Conservation (phyloP, 2,113 vertebrate species). For the Myrmophylax atrothorax region DNA sequence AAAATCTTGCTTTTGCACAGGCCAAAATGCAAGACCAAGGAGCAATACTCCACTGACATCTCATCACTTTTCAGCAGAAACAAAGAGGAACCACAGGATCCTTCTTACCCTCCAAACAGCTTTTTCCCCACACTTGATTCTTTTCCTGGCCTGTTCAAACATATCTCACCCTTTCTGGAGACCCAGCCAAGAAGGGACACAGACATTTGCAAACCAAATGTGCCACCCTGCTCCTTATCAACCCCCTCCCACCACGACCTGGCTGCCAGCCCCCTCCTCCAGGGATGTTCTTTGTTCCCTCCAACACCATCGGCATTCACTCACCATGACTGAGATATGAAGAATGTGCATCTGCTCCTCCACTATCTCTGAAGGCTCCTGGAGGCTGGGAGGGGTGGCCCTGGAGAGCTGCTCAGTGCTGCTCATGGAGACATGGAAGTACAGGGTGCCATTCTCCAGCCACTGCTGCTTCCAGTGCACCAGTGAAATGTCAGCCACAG, state of each 20-base stretch:
- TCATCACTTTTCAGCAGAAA: background rate
- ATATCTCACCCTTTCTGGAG: background rate
- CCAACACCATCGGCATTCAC: background rate
- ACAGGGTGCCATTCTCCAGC: slow-evolving; percentile 96
- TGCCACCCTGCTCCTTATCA: background rate
- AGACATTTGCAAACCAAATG: background rate
- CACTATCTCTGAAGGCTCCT: slow-evolving; percentile 87
- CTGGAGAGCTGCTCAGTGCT: slow-evolving; percentile 83
- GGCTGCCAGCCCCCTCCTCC: background rate
- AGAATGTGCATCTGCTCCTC: slow-evolving; percentile 97
- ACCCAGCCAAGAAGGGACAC: background rate
- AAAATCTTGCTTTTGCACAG: background rate
- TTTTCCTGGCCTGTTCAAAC: background rate
- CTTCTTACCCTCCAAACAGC: background rate
- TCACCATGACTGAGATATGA: slow-evolving; percentile 97
- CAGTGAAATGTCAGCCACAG: slow-evolving; percentile 88
- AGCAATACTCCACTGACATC: background rate
- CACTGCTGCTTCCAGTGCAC: slow-evolving; percentile 99
- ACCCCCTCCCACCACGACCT: background rate
- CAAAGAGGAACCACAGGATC: background rate
- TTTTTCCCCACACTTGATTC: background rate
- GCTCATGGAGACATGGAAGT: slow-evolving; percentile 93
- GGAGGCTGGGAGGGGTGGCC: slow-evolving; percentile 83
- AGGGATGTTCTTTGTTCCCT: background rate
- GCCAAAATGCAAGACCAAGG: background rate